phyloP scores from a whole-genome alignment of 53 echinoderm and acorn worm genomes.

The Echinometra lucunter region DNA sequence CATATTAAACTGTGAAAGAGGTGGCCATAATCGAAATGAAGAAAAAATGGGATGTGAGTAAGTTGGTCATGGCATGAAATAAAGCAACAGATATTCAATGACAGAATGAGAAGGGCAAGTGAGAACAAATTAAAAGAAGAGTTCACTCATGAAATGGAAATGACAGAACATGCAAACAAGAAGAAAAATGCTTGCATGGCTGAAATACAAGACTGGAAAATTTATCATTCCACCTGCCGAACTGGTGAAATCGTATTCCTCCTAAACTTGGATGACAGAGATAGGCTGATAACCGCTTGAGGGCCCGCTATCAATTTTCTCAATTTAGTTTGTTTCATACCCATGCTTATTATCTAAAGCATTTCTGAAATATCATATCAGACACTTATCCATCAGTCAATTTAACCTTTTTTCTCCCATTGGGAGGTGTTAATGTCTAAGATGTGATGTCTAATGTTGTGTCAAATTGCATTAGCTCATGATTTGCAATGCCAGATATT shows the following conservation, averaged over 20 bases:
- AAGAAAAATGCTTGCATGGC: neutral
- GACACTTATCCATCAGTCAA: neutral
- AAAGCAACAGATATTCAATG: neutral
- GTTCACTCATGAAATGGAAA: neutral
- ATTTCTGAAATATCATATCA: slow-evolving; percentile 44
- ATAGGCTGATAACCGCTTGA: slow-evolving; percentile 10
- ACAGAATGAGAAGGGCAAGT: neutral
- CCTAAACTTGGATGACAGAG: slow-evolving; percentile 24
- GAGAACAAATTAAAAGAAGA: neutral
- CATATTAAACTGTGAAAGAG: no score
- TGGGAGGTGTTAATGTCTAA: neutral
- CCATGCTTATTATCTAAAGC: slow-evolving; percentile 4
- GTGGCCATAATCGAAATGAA: no score
- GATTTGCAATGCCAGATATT: neutral
- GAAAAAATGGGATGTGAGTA: no score
- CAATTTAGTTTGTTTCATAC: slow-evolving; percentile 19
- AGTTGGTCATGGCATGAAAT: no score
- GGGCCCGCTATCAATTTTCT: neutral
- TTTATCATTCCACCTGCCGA: neutral
- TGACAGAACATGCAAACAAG: neutral
- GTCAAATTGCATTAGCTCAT: neutral
- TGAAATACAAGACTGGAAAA: neutral
- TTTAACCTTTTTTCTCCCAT: neutral
- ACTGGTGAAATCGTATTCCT: neutral
- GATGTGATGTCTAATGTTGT: neutral